phyloP scores from a whole-genome alignment of 2,113 vertebrate genomes.

The Labeo rohita region DNA sequence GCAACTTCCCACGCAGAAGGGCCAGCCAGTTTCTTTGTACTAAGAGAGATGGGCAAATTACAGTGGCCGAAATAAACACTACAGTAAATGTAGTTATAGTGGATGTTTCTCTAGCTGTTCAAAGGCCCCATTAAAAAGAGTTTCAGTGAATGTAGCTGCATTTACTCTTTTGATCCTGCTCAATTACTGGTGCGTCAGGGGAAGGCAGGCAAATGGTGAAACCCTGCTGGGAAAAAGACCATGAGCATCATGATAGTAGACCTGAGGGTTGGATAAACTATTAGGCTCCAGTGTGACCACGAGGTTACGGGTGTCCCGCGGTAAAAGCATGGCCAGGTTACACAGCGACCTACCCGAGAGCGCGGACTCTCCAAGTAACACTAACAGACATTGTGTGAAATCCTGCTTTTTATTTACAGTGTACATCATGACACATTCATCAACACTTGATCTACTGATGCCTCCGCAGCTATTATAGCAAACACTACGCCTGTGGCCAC shows the following conservation, averaged over 20 bases:
- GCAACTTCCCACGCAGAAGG: slow-evolving; percentile 1
- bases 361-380: background rate
- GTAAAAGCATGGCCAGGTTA: background rate
- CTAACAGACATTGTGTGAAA: background rate
- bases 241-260: slow-evolving; percentile 5
- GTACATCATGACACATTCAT: background rate
- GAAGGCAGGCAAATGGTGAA: slow-evolving; percentile 16
- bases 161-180: slow-evolving; percentile 45
- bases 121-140: slow-evolving; percentile 31
- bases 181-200: slow-evolving; percentile 41
- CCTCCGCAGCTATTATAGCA: background rate
- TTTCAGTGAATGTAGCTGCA: slow-evolving; percentile 42
- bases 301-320: background rate
- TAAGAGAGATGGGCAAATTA: slow-evolving; percentile 23
- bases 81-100: background rate
- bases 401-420: background rate
- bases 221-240: slow-evolving; percentile 33
- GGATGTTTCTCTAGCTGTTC: slow-evolving; percentile 32
- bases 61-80: slow-evolving; percentile 30
- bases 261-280: slow-evolving; percentile 33
- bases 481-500: slow-evolving; percentile 1
- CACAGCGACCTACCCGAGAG: background rate
- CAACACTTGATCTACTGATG: background rate
- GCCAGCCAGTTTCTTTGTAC: background rate
- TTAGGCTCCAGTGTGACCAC: slow-evolving; percentile 23